Base-by-base conservation (phyloP, 2,113 vertebrate species). In the Axis porcinus region DNA sequence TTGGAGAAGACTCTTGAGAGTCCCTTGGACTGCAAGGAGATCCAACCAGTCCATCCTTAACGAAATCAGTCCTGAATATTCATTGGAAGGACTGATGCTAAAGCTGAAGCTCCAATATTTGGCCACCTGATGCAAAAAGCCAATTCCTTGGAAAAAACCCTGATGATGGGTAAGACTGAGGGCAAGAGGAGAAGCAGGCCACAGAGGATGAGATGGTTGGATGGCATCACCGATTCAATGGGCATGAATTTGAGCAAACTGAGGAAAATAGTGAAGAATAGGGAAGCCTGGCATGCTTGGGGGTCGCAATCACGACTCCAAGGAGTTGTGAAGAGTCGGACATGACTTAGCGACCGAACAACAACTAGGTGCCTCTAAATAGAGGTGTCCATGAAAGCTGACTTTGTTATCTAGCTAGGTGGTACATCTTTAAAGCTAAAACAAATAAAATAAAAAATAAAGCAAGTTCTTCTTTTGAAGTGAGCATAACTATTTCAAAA, bases 401-500 rank as follows among this genome's bases (percentile, higher is more conserved):
- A 23, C 45, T 67, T 70, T 76, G 10, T 67, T 90, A 81, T 88
- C 45, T 55, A 52, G 55, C 19, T 21, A 57, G 12, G 54, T 19
- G 11, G 36, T 60, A 84, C 23, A 58, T 40, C 47, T 64, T 97
- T 92, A 87, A 91, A 97, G 67, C 9, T 45, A 17, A 89, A 95
- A 81, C 8, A 64, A 86, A 93, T 57, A 76, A 96, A 94, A 92
- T 81, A 91, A 50, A 95, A 95, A 84, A 58, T 36, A 54, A 23
- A 94, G 8, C 14, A 94, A 94, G 54, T 57, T 95, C 23, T 55
- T 62, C 30, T 76, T 95, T 70, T 60, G 81, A 90, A 92, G 28
- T 90, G 13, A 94, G 12, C 43, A 96, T 15, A 95, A 43, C 57
- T 97, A 93, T 95, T 94, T 97, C 83, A 47, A 94, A 92, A 92